Evolutionary conservation across 2,888 invertebrate species (phyloP), one percentile per base, ranked within the genome.

Genomic region (Heterodera filipjevi): DNA sequence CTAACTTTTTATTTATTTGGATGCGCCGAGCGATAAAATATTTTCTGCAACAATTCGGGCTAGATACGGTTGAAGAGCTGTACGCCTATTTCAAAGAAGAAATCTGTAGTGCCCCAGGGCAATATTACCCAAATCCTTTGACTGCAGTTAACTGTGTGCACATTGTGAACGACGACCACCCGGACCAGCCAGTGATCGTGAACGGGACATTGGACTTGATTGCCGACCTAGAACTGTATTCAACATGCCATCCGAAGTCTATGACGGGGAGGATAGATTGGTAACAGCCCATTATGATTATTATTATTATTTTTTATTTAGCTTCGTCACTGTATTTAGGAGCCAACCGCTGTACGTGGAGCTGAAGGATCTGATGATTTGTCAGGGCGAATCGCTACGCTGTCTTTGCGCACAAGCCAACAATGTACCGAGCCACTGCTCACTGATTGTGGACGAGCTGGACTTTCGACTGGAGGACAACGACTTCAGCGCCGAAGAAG

Each of bases 241-340:
- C 68, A 6, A 68, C 68, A 68, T 68, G 68, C 33, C 33, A 68
- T 22, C 68, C 35, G 35, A 68, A 16, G n/a, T n/a, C n/a, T n/a
- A n/a, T n/a, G 68, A 19, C 32, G 16, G 35, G 68, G 19, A 66
- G 16, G 16, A 8, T 59, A 3, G n/a, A 59, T 0, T 59, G 59
- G 59, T 59, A 8, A n/a, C 27, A 3, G 19, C 8, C n/a, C 0
- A 1, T 3, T n/a, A 10, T 53, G n/a, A 3, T 16, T 3, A 49
- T 19, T n/a, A n/a, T n/a, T n/a, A n/a, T 3, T 0, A 1, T n/a
- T n/a, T n/a, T n/a, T n/a, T n/a, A n/a, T n/a, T n/a, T n/a, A n/a
- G n/a, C n/a, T n/a, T n/a, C n/a, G n/a, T n/a, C n/a, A n/a, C n/a
- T n/a, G n/a, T n/a, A n/a, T 59, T 59, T 5, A 59, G 68, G 68